phyloP scores from a whole-genome alignment of 2,797 vertebrate genomes.

The Onychomys torridus region DNA sequence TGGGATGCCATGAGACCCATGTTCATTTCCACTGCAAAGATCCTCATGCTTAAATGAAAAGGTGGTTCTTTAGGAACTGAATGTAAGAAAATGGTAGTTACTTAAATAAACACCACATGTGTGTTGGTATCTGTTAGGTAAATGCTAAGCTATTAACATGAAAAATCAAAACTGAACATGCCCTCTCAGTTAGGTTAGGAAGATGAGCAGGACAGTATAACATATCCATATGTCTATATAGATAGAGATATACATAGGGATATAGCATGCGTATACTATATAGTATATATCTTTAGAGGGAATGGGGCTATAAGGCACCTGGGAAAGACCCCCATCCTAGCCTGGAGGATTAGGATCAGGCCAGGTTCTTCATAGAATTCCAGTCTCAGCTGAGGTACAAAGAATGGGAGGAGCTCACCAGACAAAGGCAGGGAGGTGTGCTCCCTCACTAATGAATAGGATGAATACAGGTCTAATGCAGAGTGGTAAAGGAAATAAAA shows the following conservation, averaged over 20 bases:
- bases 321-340: background rate
- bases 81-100: background rate
- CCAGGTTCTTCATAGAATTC: background rate
- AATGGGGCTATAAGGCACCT: background rate
- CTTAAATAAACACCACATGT: slow-evolving; percentile 35
- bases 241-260: too few species aligned
- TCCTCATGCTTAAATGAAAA: background rate
- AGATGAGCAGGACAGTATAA: background rate
- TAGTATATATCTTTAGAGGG: too few species aligned
- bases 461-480: background rate
- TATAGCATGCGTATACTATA: too few species aligned
- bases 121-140: background rate
- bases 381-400: background rate
- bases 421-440: background rate
- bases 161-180: background rate
- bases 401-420: background rate
- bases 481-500: background rate
- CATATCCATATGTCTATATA: too few species aligned
- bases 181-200: background rate
- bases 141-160: background rate
- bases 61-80: background rate
- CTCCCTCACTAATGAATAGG: background rate
- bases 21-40: background rate
- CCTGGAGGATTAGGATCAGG: background rate
- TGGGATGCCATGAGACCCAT: background rate